Evolutionary conservation across 2,888 invertebrate genomes (phyloP).

Genomic region (Agriopis aurantiaria): DNA sequence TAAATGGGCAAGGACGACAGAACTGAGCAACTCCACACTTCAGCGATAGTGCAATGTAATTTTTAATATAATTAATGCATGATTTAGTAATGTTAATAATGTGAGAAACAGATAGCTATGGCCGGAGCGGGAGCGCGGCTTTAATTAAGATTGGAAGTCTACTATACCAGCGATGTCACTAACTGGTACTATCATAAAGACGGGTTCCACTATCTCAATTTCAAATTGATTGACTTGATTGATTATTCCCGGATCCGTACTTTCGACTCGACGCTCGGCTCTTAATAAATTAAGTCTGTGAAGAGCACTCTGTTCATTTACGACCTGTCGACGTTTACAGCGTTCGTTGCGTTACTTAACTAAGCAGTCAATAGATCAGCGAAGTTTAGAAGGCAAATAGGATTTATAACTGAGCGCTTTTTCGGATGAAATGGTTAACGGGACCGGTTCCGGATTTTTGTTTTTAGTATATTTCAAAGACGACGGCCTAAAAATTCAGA

Average conservation of each 20-base stretch:
- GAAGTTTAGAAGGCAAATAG: not conserved
- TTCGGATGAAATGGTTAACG: no score
- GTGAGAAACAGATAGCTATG: no score
- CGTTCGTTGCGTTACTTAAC: not conserved
- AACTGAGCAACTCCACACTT: not conserved
- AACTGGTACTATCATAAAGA: slow-evolving; percentile 16
- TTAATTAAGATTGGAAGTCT: no score
- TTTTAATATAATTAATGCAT: no score
- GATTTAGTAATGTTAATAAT: not conserved
- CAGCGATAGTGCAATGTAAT: not conserved
- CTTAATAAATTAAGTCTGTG: slow-evolving; percentile 8
- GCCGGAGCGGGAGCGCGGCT: no score
- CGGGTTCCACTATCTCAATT: slow-evolving; percentile 24
- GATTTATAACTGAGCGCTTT: no score
- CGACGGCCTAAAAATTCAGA: no score
- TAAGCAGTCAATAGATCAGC: not conserved
- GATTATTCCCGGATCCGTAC: slow-evolving; percentile 5
- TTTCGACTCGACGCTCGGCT: slow-evolving; percentile 2
- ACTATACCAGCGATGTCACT: no score
- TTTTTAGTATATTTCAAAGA: no score
- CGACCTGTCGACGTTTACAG: not conserved
- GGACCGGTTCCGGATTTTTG: no score
- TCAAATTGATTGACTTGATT: slow-evolving; percentile 28
- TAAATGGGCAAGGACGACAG: no score
- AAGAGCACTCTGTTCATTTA: slow-evolving; percentile 14